Conservation (phyloP, 1,140 invertebrate genomes). For the Sycobia sp. region DNA sequence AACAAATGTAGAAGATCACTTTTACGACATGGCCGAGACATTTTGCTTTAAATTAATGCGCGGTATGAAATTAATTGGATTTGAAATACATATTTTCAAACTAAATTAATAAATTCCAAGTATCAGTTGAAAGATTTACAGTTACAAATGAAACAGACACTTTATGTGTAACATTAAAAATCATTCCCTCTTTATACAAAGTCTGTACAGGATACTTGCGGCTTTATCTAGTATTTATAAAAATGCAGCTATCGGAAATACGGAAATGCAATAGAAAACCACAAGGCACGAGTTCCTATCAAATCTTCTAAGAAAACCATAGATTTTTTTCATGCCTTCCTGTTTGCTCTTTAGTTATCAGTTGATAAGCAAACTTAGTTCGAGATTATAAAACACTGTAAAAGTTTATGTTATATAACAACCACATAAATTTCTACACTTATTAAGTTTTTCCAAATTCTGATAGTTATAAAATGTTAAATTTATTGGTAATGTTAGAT, state of each 20-base stretch:
- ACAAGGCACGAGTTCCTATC: neutral
- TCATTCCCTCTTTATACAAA: neutral
- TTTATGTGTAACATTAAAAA: neutral
- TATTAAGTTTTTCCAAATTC: too few relatives aligned
- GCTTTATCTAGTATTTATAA: neutral
- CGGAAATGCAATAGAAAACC: neutral
- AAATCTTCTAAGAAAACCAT: neutral
- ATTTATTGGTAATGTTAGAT: too few relatives aligned
- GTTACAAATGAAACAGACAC: neutral
- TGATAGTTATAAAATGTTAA: too few relatives aligned
- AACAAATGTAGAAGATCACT: slow-evolving; percentile 65
- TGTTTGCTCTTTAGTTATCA: neutral
- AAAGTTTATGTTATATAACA: too few relatives aligned
- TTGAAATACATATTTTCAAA: neutral
- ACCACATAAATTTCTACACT: too few relatives aligned
- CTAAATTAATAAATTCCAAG: neutral
- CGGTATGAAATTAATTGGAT: too few relatives aligned
- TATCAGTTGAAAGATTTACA: neutral
- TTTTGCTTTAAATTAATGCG: neutral
- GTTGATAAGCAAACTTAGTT: too few relatives aligned
- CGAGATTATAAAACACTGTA: too few relatives aligned
- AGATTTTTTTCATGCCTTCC: neutral
- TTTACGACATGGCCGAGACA: neutral
- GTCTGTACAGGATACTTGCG: neutral
- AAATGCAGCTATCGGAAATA: neutral